Conservation (phyloP, 30 jellyfish, hydroid and myxozoan genomes). For the Aurelia sp. region DNA sequence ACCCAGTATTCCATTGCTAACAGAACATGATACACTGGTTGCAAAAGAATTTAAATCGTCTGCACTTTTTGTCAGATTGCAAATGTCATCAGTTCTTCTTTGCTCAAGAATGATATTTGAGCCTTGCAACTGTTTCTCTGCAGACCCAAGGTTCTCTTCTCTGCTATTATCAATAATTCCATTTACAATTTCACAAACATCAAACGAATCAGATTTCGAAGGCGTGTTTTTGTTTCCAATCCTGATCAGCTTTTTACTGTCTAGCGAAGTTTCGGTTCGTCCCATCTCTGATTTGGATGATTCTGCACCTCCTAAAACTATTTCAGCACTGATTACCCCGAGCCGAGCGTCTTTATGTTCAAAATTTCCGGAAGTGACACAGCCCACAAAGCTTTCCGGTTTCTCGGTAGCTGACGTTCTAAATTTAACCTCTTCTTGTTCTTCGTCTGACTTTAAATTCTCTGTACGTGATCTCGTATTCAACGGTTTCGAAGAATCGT, state of each 20-base stretch:
- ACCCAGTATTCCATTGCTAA: neutral
- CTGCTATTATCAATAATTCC: neutral
- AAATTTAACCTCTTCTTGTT: too few species aligned
- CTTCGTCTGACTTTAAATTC: too few species aligned
- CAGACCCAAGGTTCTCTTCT: too few species aligned
- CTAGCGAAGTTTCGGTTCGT: neutral
- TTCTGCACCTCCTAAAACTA: neutral
- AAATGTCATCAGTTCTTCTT: neutral
- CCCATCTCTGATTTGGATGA: slow-evolving; percentile 27
- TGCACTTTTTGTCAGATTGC: neutral
- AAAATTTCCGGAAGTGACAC: slow-evolving; percentile 54
- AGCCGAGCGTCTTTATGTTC: neutral
- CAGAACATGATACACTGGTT: slow-evolving; percentile 3
- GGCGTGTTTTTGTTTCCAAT: neutral
- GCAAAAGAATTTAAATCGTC: slow-evolving; percentile 24
- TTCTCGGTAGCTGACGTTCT: neutral
- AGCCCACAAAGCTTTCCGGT: slow-evolving; percentile 21
- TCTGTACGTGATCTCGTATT: too few species aligned
- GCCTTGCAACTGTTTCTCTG: too few species aligned
- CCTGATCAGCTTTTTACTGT: neutral
- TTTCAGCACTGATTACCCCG: slow-evolving; percentile 17
- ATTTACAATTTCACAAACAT: neutral
- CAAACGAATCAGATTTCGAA: neutral
- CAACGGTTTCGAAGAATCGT: neutral
- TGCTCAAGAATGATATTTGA: too few species aligned